These are phyloP conservation scores for Epirrhoe alternata DNA, from an alignment of 2,888 invertebrate genomes.

Conservation along the genomic window DNA sequence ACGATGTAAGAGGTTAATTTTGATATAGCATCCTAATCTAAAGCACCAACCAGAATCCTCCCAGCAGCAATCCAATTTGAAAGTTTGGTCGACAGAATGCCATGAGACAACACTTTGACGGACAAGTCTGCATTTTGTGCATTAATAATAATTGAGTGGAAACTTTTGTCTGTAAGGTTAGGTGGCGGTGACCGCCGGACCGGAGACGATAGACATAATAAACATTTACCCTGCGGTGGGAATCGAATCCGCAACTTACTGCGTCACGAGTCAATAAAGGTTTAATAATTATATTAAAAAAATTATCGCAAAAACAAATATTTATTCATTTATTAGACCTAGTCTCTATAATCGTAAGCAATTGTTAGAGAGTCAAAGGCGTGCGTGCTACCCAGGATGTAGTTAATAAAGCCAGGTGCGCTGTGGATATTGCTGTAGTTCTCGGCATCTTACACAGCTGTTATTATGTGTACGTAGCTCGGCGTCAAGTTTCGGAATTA, in stretches of 20 bases:
- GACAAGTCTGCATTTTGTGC: conserved; percentile 23
- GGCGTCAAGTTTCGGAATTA: neutral
- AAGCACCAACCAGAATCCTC: conserved; percentile 24
- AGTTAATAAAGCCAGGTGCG: neutral
- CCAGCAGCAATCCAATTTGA: conserved; percentile 28
- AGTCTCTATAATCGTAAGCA: neutral
- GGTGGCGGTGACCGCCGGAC: conserved; percentile 8
- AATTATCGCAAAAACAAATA: too few relatives aligned
- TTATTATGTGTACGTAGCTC: neutral
- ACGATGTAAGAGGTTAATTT: conserved; percentile 4
- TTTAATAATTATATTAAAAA: too few relatives aligned
- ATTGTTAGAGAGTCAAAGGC: neutral
- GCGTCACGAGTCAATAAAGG: too few relatives aligned
- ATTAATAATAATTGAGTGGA: conserved; percentile 30
- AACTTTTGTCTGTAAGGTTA: conserved; percentile 27
- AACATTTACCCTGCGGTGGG: too few relatives aligned
- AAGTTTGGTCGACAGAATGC: conserved; percentile 38
- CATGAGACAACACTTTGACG: conserved; percentile 30
- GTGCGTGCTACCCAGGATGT: neutral
- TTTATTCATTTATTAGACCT: too few relatives aligned
- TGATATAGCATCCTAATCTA: conserved; percentile 19
- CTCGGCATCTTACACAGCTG: neutral
- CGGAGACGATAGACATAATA: neutral
- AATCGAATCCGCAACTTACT: too few relatives aligned
- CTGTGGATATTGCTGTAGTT: neutral